These are phyloP conservation scores for Ranitomeya imitator DNA, from an alignment of 2,113 vertebrate genomes.

Conservation along the genomic window DNA sequence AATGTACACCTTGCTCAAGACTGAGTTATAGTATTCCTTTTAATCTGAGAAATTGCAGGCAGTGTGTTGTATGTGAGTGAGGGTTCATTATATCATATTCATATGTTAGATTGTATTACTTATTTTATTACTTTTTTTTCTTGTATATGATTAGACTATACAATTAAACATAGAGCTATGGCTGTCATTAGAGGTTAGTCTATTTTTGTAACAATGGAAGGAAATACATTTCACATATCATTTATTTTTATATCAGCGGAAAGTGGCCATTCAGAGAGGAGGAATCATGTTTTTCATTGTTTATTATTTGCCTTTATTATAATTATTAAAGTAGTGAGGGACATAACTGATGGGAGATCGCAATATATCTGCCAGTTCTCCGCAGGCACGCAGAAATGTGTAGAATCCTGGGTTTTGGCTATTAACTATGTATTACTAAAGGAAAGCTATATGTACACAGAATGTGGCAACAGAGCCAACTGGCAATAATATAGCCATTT, in stretches of 20 bases:
- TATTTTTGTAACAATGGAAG: not conserved
- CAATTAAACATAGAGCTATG: no score
- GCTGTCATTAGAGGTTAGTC: no score
- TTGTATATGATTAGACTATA: no score
- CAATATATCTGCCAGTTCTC: slow-evolving; percentile 29
- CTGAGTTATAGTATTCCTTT: not conserved
- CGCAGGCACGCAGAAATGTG: not conserved
- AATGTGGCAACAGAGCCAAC: not conserved
- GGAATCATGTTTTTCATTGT: not conserved
- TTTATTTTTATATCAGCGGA: not conserved
- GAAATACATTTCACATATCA: not conserved
- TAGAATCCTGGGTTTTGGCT: not conserved
- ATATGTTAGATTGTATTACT: not conserved
- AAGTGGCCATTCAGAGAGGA: not conserved
- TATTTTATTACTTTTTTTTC: no score
- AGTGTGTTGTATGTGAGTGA: not conserved
- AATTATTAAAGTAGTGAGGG: not conserved
- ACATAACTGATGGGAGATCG: not conserved
- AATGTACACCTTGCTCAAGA: not conserved
- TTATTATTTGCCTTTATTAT: slow-evolving; percentile 2
- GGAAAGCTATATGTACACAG: not conserved
- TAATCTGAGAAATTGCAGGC: not conserved
- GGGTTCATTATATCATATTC: not conserved
- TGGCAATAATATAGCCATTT: slow-evolving; percentile 3
- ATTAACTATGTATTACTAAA: not conserved